Evolutionary conservation across 2,888 invertebrate species (phyloP).

Genomic region (Capitulum mitella): DNA sequence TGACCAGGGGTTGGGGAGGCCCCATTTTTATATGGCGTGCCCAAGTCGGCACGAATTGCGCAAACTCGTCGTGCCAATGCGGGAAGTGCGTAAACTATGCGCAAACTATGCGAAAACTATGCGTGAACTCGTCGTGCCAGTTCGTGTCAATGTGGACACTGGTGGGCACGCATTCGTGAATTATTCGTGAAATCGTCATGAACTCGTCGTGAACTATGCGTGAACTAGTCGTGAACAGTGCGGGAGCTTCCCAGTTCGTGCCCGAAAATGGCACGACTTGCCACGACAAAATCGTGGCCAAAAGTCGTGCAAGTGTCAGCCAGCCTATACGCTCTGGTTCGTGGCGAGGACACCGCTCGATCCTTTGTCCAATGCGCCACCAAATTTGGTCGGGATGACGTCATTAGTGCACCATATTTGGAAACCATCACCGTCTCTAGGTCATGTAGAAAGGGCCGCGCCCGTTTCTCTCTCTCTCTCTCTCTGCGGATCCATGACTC

Average conservation of each 20-base stretch:
- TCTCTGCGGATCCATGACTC: too few species aligned
- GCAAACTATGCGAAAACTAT: not conserved
- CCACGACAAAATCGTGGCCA: conserved; percentile 4
- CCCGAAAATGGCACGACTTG: conserved; percentile 9
- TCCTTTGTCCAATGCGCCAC: too few species aligned
- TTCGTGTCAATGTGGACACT: not conserved
- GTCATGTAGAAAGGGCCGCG: too few species aligned
- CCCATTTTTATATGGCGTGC: conserved; percentile 12
- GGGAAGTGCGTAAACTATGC: conserved; percentile 10
- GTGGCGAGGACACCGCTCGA: too few species aligned
- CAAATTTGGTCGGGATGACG: too few species aligned
- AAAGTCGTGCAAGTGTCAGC: not conserved
- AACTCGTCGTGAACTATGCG: too few species aligned
- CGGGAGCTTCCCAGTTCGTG: conserved; percentile 11
- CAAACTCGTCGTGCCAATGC: conserved; percentile 11
- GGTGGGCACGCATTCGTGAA: not conserved
- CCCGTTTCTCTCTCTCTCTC: too few species aligned
- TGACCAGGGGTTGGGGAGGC: not conserved
- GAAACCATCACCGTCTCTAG: too few species aligned
- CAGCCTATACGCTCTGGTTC: not conserved
- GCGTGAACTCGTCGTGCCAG: not conserved
- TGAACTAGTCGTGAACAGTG: conserved; percentile 14
- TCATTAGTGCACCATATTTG: too few species aligned
- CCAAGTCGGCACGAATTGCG: not conserved
- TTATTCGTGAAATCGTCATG: not conserved